phyloP scores from a whole-genome alignment of 2,797 vertebrate genomes.

The Falco naumanni region DNA sequence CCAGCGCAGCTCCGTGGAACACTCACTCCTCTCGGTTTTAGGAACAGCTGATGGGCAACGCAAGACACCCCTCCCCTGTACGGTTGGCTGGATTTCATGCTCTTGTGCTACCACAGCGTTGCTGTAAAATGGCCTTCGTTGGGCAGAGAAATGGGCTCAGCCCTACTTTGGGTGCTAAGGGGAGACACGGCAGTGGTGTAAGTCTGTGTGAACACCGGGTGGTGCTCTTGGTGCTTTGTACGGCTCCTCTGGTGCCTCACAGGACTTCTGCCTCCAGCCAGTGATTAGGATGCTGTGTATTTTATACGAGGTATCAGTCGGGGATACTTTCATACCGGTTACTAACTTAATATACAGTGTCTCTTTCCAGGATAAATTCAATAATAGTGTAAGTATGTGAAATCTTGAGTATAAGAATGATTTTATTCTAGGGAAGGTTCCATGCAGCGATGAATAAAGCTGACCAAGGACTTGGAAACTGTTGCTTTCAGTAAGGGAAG shows the following conservation, averaged over 20 bases:
- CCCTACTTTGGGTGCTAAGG: background rate
- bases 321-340: background rate
- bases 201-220: background rate
- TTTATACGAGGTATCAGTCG: background rate
- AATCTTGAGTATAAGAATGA: background rate
- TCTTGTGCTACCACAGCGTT: background rate
- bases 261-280: background rate
- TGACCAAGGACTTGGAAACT: background rate
- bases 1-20: accelerated
- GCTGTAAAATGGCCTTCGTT: background rate
- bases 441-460: background rate
- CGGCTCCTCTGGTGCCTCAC: background rate
- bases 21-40: background rate
- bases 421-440: background rate
- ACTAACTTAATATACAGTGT: background rate
- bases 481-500: background rate
- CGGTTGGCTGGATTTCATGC: background rate
- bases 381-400: background rate
- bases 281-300: background rate
- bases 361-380: background rate
- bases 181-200: background rate
- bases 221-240: conserved; percentile 31
- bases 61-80: background rate
- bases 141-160: background rate
- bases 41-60: background rate